Conservation (phyloP, 1,140 invertebrate species). For the Drosophila jambulina region DNA sequence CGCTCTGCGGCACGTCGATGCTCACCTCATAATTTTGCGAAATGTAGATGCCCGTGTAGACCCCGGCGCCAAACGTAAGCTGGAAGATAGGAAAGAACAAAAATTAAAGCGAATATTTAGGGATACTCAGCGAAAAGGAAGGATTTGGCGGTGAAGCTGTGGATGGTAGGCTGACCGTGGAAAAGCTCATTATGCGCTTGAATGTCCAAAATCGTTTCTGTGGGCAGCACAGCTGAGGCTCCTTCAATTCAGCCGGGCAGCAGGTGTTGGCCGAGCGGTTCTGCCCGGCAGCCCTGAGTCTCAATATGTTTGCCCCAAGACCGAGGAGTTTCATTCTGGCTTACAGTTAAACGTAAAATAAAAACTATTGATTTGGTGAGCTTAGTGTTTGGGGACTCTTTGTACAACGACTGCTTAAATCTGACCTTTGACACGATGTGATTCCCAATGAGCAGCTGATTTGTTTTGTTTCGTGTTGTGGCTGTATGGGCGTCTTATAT, state of each 20-base stretch:
- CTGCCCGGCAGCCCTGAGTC: slow-evolving; percentile 4
- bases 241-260: slow-evolving; percentile 20
- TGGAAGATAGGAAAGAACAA: slow-evolving; percentile 85
- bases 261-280: slow-evolving; percentile 14
- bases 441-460: slow-evolving; percentile 18
- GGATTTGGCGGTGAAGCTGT: neutral
- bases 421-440: neutral
- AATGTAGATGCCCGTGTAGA: slow-evolving; percentile 92
- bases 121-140: neutral
- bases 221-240: slow-evolving; percentile 45
- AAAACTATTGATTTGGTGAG: slow-evolving; percentile 35
- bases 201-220: slow-evolving; percentile 51
- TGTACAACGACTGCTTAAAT: neutral
- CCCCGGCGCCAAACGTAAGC: slow-evolving; percentile 90
- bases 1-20: neutral
- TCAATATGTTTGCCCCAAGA: slow-evolving; percentile 43
- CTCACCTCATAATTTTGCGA: slow-evolving; percentile 93
- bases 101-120: slow-evolving; percentile 1
- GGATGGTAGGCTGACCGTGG: slow-evolving; percentile 45
- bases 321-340: slow-evolving; percentile 61
- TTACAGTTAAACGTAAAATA: slow-evolving; percentile 17
- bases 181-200: slow-evolving; percentile 21
- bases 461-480: neutral
- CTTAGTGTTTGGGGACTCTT: slow-evolving; percentile 14
- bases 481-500: slow-evolving; percentile 12